Evolutionary conservation across 2,797 vertebrate species (phyloP).

Genomic region (Aeoliscus strigatus): DNA sequence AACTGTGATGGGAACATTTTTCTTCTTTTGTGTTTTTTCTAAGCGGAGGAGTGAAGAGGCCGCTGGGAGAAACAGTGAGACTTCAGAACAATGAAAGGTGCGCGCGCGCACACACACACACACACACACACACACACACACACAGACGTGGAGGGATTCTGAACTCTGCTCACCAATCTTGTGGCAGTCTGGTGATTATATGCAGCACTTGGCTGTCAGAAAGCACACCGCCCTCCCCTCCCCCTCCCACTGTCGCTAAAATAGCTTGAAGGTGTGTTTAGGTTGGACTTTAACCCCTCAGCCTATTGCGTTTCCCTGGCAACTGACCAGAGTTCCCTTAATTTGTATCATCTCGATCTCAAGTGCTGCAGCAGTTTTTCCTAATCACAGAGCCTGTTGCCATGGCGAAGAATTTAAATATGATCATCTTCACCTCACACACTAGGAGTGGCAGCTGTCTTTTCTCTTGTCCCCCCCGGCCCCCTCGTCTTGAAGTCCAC

Average conservation of each 20-base stretch:
- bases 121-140: slow-evolving; percentile 19
- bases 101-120: slow-evolving; percentile 11
- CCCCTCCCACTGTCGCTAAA: slow-evolving; percentile 56
- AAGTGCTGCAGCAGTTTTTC: slow-evolving; percentile 68
- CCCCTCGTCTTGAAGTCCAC: too few relatives aligned
- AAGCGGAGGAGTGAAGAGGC: slow-evolving; percentile 13
- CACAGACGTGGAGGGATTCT: slow-evolving; percentile 33
- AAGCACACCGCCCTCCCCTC: slow-evolving; percentile 10
- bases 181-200: slow-evolving; percentile 57
- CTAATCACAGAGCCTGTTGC: slow-evolving; percentile 73
- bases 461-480: too few relatives aligned
- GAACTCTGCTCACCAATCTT: slow-evolving; percentile 65
- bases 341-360: slow-evolving; percentile 74
- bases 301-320: slow-evolving; percentile 65
- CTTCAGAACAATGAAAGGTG: slow-evolving; percentile 23
- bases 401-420: slow-evolving; percentile 77
- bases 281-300: slow-evolving; percentile 72
- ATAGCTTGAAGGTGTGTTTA: slow-evolving; percentile 77
- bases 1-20: background rate
- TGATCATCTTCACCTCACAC: slow-evolving; percentile 62
- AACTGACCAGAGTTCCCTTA: slow-evolving; percentile 69
- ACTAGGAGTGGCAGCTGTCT: slow-evolving; percentile 45
- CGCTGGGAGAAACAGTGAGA: slow-evolving; percentile 13
- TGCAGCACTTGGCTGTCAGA: slow-evolving; percentile 47
- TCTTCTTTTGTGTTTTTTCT: background rate